Evolutionary conservation across 2,888 invertebrate species (phyloP).

Genomic region (Aplocera efformata): DNA sequence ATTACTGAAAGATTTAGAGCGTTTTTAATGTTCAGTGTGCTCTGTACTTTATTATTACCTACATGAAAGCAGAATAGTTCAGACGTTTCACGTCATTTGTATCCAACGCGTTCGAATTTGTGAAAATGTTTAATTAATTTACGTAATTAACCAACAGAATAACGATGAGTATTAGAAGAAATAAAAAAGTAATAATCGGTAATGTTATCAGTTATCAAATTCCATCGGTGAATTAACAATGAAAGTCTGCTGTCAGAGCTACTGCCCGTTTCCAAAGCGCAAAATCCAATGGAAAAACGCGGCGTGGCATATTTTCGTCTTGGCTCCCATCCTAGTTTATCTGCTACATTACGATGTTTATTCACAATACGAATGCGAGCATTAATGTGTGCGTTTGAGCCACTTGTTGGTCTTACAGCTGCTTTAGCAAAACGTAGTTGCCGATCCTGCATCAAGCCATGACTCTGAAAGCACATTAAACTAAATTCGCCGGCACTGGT

Average conservation of each 20-base stretch:
- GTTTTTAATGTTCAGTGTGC: constrained; percentile 30
- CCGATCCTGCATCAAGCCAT: constrained; percentile 29
- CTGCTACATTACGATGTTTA: constrained; percentile 81
- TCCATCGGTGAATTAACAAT: constrained; percentile 60
- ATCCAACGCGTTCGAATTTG: constrained; percentile 16
- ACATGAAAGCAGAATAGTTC: constrained; percentile 36
- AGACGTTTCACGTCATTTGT: constrained; percentile 18
- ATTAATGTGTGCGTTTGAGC: constrained; percentile 74
- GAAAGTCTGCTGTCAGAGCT: constrained; percentile 54
- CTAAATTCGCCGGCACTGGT: no score
- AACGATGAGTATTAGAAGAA: constrained; percentile 5
- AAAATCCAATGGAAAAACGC: constrained; percentile 79
- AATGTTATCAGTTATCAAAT: constrained; percentile 49
- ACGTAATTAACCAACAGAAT: neutral
- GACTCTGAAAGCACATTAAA: constrained; percentile 19
- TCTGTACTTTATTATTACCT: constrained; percentile 31
- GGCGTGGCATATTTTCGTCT: constrained; percentile 80
- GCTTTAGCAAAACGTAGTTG: constrained; percentile 39
- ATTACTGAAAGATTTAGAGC: constrained; percentile 26
- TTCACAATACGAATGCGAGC: constrained; percentile 79
- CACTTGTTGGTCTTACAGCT: constrained; percentile 51
- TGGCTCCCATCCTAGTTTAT: constrained; percentile 81
- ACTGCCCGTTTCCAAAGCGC: constrained; percentile 75
- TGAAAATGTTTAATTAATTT: constrained; percentile 11
- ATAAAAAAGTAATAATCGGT: constrained; percentile 31